phyloP scores from a whole-genome alignment of 2,113 vertebrate species.

The Calidris pugnax region DNA sequence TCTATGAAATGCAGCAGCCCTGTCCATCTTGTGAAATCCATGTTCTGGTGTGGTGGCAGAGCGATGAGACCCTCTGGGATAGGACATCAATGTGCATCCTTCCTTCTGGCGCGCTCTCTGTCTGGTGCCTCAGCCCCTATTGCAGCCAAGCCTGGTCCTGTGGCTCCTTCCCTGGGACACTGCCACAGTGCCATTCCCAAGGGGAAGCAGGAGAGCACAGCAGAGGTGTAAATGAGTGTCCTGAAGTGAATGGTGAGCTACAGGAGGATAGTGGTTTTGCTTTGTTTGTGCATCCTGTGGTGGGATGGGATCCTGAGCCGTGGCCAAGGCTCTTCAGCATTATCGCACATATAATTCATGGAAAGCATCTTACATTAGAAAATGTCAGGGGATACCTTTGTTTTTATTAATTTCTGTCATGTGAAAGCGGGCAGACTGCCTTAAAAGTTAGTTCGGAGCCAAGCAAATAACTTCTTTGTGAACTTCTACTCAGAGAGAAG shows the following conservation, averaged over 20 bases:
- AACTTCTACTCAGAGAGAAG: not conserved
- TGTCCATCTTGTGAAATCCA: not conserved
- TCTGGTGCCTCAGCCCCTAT: not conserved
- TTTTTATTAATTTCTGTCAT: not conserved
- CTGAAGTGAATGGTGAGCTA: not conserved
- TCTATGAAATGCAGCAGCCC: not conserved
- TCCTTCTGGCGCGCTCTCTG: accelerated
- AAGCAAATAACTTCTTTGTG: not conserved
- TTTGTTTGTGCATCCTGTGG: not conserved
- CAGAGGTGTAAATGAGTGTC: not conserved
- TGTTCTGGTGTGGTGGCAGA: not conserved
- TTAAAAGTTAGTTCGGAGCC: not conserved
- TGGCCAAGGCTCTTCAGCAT: not conserved
- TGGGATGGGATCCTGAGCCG: not conserved
- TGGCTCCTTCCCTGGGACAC: not conserved
- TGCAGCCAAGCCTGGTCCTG: not conserved
- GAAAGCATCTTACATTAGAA: not conserved
- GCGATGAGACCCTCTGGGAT: not conserved
- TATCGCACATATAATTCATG: not conserved
- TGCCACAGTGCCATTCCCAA: not conserved
- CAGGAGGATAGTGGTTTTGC: not conserved
- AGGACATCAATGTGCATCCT: not conserved
- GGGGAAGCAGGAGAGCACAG: not conserved
- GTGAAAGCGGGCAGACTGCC: not conserved
- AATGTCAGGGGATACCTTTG: not conserved